A percentile compares a stretch with the other conserved stretches of the same genome.
Conservation (phyloP, 2,113 vertebrate genomes). For the Mugil cephalus region DNA sequence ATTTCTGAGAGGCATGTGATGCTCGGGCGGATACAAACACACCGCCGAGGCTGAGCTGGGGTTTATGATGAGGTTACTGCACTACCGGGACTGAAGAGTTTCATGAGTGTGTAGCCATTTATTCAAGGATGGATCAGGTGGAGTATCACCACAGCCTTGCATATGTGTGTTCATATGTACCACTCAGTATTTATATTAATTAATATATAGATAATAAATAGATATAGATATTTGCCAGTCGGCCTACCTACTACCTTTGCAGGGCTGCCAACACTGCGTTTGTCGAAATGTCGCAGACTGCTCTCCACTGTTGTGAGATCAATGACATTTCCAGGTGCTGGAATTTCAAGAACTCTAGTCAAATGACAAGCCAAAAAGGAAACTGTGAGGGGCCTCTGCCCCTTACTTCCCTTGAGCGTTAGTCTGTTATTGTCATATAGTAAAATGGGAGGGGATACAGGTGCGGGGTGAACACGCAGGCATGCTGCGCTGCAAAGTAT, state of each 20-base stretch:
- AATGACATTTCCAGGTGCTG: constrained; percentile 9
- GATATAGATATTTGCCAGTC: neutral
- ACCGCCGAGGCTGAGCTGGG: neutral
- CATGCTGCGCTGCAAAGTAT: no score
- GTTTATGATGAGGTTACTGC: constrained; percentile 32
- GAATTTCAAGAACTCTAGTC: constrained; percentile 55
- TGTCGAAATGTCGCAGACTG: constrained; percentile 11
- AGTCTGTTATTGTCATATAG: neutral
- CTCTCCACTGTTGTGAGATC: constrained; percentile 1
- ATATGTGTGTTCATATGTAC: neutral
- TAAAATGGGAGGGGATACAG: constrained; percentile 40
- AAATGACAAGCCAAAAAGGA: constrained; percentile 23
- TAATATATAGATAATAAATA: neutral
- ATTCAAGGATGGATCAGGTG: neutral
- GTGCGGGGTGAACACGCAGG: constrained; percentile 35
- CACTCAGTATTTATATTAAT: neutral
- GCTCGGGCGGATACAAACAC: neutral
- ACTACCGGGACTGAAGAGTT: neutral
- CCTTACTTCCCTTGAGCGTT: constrained; percentile 17
- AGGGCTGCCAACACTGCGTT: neutral
- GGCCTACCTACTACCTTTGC: neutral
- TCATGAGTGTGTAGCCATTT: neutral
- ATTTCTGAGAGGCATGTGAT: constrained; percentile 60
- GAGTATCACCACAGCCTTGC: no score
- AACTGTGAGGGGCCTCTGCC: constrained; percentile 16